phyloP scores from a whole-genome alignment of 2,888 invertebrate genomes.

The Asteroscopus sphinx region DNA sequence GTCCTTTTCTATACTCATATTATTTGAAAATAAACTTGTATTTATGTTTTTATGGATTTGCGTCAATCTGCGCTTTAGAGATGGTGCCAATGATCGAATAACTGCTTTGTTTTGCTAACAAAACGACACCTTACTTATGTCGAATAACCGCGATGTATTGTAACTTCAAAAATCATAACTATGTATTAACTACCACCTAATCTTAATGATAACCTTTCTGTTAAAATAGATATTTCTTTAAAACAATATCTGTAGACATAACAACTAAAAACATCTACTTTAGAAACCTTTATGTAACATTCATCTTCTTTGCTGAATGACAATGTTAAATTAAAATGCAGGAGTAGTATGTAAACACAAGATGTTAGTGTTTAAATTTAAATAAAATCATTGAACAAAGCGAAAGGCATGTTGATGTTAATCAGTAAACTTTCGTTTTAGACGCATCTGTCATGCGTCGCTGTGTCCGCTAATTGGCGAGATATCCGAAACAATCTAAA shows the following conservation, averaged over 20 bases:
- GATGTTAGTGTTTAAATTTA: constrained; percentile 39
- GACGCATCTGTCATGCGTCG: constrained; percentile 62
- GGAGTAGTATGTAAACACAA: constrained; percentile 28
- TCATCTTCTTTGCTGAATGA: constrained; percentile 16
- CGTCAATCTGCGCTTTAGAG: neutral
- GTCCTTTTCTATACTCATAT: neutral
- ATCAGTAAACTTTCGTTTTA: constrained; percentile 63
- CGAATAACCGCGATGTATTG: neutral
- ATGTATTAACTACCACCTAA: too few species aligned
- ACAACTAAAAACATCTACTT: constrained; percentile 9
- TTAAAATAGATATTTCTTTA: too few species aligned
- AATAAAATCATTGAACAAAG: constrained; percentile 49
- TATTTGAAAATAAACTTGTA: neutral
- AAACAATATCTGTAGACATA: neutral
- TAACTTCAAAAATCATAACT: neutral
- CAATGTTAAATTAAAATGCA: constrained; percentile 33
- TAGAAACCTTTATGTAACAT: constrained; percentile 2
- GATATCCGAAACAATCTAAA: constrained; percentile 57
- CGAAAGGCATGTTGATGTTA: constrained; percentile 53
- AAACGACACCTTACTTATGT: constrained; percentile 2
- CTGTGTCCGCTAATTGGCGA: constrained; percentile 57
- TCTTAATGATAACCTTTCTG: constrained; percentile 1
- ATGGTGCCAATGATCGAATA: neutral
- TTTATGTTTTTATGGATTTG: neutral
- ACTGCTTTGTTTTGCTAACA: constrained; percentile 17